phyloP scores from a whole-genome alignment of 2,888 invertebrate genomes.

The Ennomos erosarius region DNA sequence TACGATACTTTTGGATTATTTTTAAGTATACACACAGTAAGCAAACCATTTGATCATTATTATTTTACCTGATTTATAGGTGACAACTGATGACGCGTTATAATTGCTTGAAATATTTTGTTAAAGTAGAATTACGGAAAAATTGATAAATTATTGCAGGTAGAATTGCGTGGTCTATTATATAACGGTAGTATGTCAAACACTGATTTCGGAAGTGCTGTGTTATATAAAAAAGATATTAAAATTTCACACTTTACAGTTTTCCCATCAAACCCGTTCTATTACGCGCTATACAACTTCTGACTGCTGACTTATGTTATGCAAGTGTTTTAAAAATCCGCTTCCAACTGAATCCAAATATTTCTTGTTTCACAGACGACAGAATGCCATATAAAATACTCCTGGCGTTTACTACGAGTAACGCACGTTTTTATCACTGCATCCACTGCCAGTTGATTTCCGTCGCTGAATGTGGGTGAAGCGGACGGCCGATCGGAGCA shows the following conservation, averaged over 20 bases:
- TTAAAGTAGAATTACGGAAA: too few relatives aligned
- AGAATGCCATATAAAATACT: conserved; percentile 26
- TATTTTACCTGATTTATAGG: too few relatives aligned
- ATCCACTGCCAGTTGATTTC: conserved; percentile 21
- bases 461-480: conserved; percentile 11
- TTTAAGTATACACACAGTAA: too few relatives aligned
- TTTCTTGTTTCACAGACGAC: conserved; percentile 1
- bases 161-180: too few relatives aligned
- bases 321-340: conserved; percentile 16
- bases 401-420: conserved; percentile 18
- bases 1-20: too few relatives aligned
- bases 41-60: too few relatives aligned
- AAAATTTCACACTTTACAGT: neutral
- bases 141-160: too few relatives aligned
- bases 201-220: too few relatives aligned
- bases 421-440: conserved; percentile 27
- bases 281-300: too few relatives aligned
- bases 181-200: too few relatives aligned
- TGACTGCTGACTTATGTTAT: neutral
- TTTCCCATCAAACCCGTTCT: conserved; percentile 18
- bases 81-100: too few relatives aligned
- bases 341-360: conserved; percentile 11
- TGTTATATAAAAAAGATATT: neutral
- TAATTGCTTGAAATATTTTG: too few relatives aligned
- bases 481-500: conserved; percentile 29